These are phyloP conservation scores for Halcyon badia DNA, from an alignment of 2,797 vertebrate species.

Conservation along the genomic window DNA sequence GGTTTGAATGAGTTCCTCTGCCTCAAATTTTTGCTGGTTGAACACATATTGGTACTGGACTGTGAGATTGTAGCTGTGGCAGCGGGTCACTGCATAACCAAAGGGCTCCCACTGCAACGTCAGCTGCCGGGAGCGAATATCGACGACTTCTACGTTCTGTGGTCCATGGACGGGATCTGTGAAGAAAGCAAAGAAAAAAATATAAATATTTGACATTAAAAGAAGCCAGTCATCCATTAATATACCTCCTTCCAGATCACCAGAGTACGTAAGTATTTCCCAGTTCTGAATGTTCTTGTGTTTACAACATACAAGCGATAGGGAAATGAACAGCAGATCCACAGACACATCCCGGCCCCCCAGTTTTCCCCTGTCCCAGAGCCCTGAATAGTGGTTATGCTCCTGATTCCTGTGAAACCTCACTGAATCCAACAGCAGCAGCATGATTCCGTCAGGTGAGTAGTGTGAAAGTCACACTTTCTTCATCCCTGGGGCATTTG, in stretches of 20 bases:
- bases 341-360: background rate
- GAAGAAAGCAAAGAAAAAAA: background rate
- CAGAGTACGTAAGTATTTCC: fast-evolving
- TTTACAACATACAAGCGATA: background rate
- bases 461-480: background rate
- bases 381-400: background rate
- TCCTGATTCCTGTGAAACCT: background rate
- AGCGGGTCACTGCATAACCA: conserved; percentile 94
- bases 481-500: background rate
- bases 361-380: fast-evolving
- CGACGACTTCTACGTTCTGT: conserved; percentile 94
- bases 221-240: background rate
- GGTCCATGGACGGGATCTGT: conserved; percentile 95
- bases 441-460: background rate
- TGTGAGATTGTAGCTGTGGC: conserved; percentile 97
- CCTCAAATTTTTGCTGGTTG: conserved; percentile 93
- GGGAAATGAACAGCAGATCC: background rate
- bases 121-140: conserved; percentile 93
- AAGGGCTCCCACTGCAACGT: conserved; percentile 97
- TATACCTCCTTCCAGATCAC: fast-evolving
- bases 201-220: background rate
- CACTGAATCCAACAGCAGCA: background rate
- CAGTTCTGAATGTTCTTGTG: background rate
- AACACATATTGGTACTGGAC: conserved; percentile 96
- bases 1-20: conserved; percentile 93